Evolutionary conservation across 2,797 vertebrate genomes (phyloP), one percentile per base, ranked within the genome.

Genomic region (Myiotriccus ornatus): DNA sequence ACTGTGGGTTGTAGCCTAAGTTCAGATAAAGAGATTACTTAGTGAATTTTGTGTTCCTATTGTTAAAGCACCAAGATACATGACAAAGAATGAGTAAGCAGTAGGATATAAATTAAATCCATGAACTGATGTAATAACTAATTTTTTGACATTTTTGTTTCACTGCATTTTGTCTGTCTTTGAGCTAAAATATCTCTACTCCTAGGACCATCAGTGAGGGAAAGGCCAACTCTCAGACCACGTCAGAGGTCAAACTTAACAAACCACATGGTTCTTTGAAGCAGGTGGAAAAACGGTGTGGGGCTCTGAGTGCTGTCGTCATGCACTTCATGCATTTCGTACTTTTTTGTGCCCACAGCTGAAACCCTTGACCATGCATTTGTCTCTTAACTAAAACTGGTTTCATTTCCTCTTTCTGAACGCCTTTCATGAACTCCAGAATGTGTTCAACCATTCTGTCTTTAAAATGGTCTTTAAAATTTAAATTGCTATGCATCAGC

Each of bases 221-320:
- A 90, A 91, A 78, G 73, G 43, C 50, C 69, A 71, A 37, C 65
- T 81, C 69, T 93, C 76, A 84, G 89, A 60, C 92, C 75, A 25
- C 81, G 49, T 87, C 84, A 92, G 64, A 88, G 87, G 82, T 92
- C 87, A 95, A 32, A 75, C 69, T 68, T 84, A 73, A 73, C 75
- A 86, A 37, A 10, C 30, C 25, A 14, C 5, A 1, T 2, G 2
- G 12, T 46, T 70, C 84, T 91, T 94, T 89, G 91, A 93, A 94
- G 79, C 73, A 84, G 73, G 41, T 91, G 46, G 90, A 60, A 69
- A 75, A 87, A 71, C 2, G 0, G 11, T 60, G 43, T 79, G 81
- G 63, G 60, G 32, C 68, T 93, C 50, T 12, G 52, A 87, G 46
- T 43, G 64, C 84, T 71, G 65, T 77, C 43, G 32, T 73, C 1